Evolutionary conservation across 2,797 vertebrate species (phyloP).

Genomic region (Gymnocypris eckloni): DNA sequence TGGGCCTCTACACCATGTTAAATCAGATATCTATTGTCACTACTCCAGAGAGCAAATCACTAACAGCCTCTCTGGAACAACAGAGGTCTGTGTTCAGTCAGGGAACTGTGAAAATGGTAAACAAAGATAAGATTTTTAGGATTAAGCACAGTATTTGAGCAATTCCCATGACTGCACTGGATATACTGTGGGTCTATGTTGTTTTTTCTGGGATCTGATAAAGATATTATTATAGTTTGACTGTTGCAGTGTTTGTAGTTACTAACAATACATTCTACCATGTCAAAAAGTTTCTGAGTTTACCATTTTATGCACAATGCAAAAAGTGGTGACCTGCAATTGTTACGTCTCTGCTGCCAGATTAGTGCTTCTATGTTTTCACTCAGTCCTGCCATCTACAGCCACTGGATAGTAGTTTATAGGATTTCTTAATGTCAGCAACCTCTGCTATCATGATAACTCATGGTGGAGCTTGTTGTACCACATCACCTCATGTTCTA

Average conservation of each 20-base stretch:
- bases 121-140: conserved; percentile 6
- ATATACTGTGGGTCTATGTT: not conserved
- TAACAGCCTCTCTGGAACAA: conserved; percentile 43
- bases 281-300: not conserved
- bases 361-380: not conserved
- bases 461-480: not conserved
- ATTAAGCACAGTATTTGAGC: not conserved
- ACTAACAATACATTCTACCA: not conserved
- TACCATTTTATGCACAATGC: not conserved
- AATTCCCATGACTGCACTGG: not conserved
- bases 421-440: not conserved
- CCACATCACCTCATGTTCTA: not conserved
- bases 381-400: not conserved
- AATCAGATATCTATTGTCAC: conserved; percentile 58
- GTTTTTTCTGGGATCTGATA: not conserved
- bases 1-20: conserved; percentile 50
- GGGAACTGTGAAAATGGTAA: conserved; percentile 29
- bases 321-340: not conserved
- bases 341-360: not conserved
- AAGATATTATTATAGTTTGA: not conserved
- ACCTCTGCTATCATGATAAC: not conserved
- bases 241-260: not conserved
- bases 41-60: conserved; percentile 45
- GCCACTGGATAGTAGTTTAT: not conserved
- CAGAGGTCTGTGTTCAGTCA: conserved; percentile 38